Conservation (phyloP, 2,113 vertebrate species). For the Bos indicus region DNA sequence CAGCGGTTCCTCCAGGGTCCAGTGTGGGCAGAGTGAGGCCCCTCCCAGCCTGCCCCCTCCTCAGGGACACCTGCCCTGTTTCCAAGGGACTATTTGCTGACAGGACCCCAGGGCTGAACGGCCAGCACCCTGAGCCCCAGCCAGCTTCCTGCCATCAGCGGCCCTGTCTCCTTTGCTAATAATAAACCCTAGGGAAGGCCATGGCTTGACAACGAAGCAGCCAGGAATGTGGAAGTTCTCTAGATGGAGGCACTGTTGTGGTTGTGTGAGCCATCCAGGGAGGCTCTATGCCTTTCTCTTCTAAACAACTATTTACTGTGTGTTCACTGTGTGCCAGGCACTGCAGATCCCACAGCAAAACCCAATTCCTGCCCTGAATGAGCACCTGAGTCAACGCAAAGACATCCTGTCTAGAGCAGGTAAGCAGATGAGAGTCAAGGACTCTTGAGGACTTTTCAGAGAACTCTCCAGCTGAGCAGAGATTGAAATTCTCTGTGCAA, state of each 20-base stretch:
- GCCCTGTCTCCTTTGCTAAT: background rate
- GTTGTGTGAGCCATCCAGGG: no score
- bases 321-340: no score
- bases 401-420: background rate
- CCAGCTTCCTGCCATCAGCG: background rate
- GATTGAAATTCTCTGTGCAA: background rate
- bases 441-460: background rate
- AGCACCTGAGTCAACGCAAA: no score
- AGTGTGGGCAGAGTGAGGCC: background rate
- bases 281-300: no score
- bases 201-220: no score
- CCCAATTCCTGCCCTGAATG: no score
- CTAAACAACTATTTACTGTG: no score
- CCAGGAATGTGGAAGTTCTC: no score
- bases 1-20: no score
- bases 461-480: background rate
- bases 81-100: background rate
- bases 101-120: background rate
- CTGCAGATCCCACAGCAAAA: no score
- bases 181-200: background rate
- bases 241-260: no score
- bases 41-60: background rate
- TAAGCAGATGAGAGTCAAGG: background rate
- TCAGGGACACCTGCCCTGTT: background rate
- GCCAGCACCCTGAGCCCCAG: background rate